Percentiles rank a stretch among this genome's conserved stretches.
phyloP scores from a whole-genome alignment of 2,113 vertebrate genomes.

The Tenebrosternarchus preto region DNA sequence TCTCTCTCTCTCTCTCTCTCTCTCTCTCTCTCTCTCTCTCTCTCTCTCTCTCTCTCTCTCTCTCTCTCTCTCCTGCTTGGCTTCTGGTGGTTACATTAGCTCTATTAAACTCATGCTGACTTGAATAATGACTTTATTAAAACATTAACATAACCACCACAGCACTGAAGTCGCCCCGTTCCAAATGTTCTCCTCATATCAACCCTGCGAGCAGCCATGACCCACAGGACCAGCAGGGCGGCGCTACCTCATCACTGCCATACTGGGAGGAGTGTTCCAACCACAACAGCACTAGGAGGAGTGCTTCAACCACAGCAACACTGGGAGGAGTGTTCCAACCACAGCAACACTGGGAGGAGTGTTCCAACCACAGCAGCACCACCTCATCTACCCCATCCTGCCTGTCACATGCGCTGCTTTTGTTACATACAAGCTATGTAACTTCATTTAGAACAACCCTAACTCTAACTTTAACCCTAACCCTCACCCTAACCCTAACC shows the following conservation, averaged over 20 bases:
- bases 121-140: conserved; percentile 45
- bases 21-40: conserved; percentile 11
- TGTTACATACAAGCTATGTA: too few species aligned
- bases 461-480: too few species aligned
- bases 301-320: too few species aligned
- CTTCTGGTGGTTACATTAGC: conserved; percentile 47
- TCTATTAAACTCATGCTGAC: conserved; percentile 52
- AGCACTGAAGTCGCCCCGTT: conserved; percentile 44
- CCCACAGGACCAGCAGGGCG: conserved; percentile 1
- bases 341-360: background rate
- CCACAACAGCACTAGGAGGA: too few species aligned
- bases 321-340: background rate
- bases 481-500: too few species aligned
- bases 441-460: too few species aligned
- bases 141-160: conserved; percentile 42
- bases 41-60: too few species aligned
- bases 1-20: background rate
- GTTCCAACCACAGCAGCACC: too few species aligned
- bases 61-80: background rate
- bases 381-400: too few species aligned
- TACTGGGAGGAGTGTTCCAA: background rate
- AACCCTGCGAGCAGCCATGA: background rate
- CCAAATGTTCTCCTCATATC: conserved; percentile 15
- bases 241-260: background rate
- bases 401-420: too few species aligned